Conservation (phyloP, 1,140 invertebrate species). For the Drosophila pseudoananassae region DNA sequence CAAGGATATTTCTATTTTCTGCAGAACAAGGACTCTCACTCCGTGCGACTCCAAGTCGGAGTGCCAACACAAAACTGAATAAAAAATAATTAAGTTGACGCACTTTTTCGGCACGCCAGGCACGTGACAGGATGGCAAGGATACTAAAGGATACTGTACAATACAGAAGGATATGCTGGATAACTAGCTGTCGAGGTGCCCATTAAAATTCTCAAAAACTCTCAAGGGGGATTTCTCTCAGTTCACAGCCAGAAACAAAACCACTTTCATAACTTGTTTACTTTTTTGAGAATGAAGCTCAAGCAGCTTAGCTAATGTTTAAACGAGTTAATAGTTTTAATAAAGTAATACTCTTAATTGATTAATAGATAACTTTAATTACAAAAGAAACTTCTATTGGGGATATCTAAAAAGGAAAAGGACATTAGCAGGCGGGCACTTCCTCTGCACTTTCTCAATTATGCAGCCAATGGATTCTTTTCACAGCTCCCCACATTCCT, state of each 20-base stretch:
- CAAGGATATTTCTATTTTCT: neutral
- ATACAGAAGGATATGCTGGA: neutral
- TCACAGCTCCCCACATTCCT: slow-evolving; percentile 10
- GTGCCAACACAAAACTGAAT: slow-evolving; percentile 65
- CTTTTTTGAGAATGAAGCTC: neutral
- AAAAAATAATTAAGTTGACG: slow-evolving; percentile 81
- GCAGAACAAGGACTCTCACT: neutral
- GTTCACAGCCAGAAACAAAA: no score
- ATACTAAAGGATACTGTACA: neutral
- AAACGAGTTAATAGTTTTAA: no score
- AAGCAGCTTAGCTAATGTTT: neutral
- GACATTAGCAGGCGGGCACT: no score
- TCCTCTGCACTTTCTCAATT: slow-evolving; percentile 20
- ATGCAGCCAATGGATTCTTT: slow-evolving; percentile 43
- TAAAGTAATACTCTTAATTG: no score
- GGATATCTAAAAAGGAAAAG: no score
- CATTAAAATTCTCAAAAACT: slow-evolving; percentile 2
- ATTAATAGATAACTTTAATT: no score
- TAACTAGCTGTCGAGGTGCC: neutral
- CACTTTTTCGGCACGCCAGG: slow-evolving; percentile 75
- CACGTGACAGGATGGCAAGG: slow-evolving; percentile 55
- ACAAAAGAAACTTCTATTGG: no score
- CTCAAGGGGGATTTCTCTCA: neutral
- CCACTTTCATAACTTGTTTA: neutral
- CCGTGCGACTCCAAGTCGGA: neutral